A percentile compares a stretch with the other conserved stretches of the same genome.
These are phyloP conservation scores for Sisyra nigra DNA, from an alignment of 2,888 invertebrate species.

Conservation along the genomic window DNA sequence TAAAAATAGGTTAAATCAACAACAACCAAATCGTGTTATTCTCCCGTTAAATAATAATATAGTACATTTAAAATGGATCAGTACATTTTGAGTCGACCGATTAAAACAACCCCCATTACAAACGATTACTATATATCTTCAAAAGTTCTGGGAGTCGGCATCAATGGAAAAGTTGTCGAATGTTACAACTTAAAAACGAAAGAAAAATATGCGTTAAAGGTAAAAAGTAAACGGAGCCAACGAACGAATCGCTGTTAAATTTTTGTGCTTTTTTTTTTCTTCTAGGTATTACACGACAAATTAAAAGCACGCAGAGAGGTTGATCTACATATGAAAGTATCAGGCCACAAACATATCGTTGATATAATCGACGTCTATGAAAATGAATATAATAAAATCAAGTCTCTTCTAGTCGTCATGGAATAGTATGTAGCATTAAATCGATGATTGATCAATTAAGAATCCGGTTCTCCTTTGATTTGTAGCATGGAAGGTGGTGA, in stretches of 20 bases:
- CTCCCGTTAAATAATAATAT: too few species aligned
- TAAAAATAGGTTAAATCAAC: too few species aligned
- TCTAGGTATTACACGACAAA: slow-evolving; percentile 73
- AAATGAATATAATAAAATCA: slow-evolving; percentile 82
- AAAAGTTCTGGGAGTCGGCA: slow-evolving; percentile 88
- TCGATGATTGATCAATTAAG: slow-evolving; percentile 2
- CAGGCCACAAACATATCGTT: slow-evolving; percentile 84
- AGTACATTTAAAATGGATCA: too few species aligned
- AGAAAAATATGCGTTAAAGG: slow-evolving; percentile 83
- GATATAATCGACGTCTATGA: slow-evolving; percentile 88
- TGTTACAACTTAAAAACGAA: slow-evolving; percentile 65
- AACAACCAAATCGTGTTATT: too few species aligned
- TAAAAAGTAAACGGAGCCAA: slow-evolving; percentile 24
- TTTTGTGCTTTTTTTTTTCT: slow-evolving; percentile 13
- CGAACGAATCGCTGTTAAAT: neutral
- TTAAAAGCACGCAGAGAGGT: slow-evolving; percentile 88
- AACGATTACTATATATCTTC: slow-evolving; percentile 87
- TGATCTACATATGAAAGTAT: slow-evolving; percentile 88
- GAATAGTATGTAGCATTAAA: slow-evolving; percentile 55
- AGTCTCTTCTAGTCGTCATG: slow-evolving; percentile 95
- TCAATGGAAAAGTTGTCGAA: slow-evolving; percentile 97
- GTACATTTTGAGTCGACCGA: slow-evolving; percentile 15
- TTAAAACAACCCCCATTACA: slow-evolving; percentile 68
- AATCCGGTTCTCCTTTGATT: slow-evolving; percentile 5
- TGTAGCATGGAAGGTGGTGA: slow-evolving; percentile 94